Evolutionary conservation across 2,113 vertebrate genomes (phyloP), one percentile per base, ranked within the genome.

Genomic region (Gopherus evgoodei): DNA sequence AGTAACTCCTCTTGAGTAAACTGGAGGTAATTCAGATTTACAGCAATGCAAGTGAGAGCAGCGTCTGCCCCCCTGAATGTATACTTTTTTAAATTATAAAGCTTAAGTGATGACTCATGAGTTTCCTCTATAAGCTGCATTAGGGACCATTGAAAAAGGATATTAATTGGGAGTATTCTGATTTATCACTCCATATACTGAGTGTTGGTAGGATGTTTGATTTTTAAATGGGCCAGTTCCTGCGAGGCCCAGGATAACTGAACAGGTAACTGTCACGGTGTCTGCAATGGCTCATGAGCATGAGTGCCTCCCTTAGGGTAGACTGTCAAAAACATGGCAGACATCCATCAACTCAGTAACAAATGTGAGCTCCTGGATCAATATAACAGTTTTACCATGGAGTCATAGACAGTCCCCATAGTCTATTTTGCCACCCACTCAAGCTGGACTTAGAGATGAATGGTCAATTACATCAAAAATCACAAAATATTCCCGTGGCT

Each of bases 61-160:
- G n/a, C 44, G 83, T 22, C 27, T 92, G 59, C 44, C 6, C 52
- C 91, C 81, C 16, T 53, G 50, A 89, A 16, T 84, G 13, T 38
- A 69, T 35, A 38, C 65, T 76, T 81, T 83, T 75, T 42, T 42
- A 50, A 21, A 56, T 50, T 79, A 81, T 9, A 83, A 91, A 85
- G 81, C 42, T 29, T 86, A 88, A 22, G 79, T 44, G 49, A 31
- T 38, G 90, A 89, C 52, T 85, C 59, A 93, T 76, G 88, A 92
- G 31, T 85, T 88, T 75, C 7, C 85, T 4, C 57, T 29, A 9
- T 90, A 59, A n/a, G 35, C 7, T 81, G 56, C 76, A 42, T 89
- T 53, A 59, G 90, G 81, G 89, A 86, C 1, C 9, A 44, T 29
- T 78, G 76, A 31, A 19, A 79, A 94, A 91, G 19, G 6, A 50